Conservation (phyloP, 2,113 vertebrate species). For the Fulica atra region DNA sequence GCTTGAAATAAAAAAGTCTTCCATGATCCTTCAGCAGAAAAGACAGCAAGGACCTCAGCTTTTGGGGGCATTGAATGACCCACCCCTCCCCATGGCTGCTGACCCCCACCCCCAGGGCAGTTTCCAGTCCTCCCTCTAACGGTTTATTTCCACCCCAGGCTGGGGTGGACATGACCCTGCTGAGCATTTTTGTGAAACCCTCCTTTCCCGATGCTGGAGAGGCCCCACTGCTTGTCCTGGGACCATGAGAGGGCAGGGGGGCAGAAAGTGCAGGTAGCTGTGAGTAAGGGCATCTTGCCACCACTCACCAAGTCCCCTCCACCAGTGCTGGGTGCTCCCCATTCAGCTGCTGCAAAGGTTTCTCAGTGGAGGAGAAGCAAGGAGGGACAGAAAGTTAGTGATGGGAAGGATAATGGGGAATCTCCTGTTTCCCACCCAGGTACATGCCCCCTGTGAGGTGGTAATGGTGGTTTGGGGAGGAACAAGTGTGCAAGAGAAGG, state of each 20-base stretch:
- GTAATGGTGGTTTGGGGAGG: background rate
- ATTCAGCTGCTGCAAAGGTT: background rate
- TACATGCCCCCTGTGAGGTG: background rate
- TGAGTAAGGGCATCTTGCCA: background rate
- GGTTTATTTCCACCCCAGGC: background rate
- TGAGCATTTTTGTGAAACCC: background rate
- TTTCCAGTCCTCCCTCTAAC: background rate
- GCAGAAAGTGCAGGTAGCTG: background rate
- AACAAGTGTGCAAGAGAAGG: background rate
- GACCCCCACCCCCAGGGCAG: background rate
- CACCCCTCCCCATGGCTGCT: background rate
- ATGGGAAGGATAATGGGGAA: background rate
- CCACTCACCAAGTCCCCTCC: rapidly evolving
- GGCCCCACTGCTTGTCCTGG: background rate
- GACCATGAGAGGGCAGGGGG: rapidly evolving
- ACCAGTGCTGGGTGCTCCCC: background rate
- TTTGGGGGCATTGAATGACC: background rate
- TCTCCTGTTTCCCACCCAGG: background rate
- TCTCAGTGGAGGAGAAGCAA: background rate
- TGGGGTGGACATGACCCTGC: background rate
- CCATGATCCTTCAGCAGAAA: background rate
- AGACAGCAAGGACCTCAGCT: background rate
- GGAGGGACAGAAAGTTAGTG: background rate
- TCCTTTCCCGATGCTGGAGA: background rate
- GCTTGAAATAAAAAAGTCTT: background rate